Base-by-base conservation (phyloP, 2,888 invertebrate genomes). In the Andrena marginata region DNA sequence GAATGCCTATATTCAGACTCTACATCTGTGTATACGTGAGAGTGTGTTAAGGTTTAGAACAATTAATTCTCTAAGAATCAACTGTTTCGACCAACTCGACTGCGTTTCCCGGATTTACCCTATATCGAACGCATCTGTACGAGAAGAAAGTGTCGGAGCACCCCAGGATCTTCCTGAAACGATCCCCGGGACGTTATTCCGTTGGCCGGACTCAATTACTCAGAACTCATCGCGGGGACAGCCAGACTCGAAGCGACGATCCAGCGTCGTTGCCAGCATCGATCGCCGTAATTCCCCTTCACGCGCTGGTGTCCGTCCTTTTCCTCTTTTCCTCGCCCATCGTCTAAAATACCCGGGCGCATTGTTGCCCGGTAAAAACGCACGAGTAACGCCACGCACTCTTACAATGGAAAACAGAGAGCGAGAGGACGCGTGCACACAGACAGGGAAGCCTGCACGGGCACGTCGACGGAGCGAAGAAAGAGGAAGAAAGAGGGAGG, bases 351-450 rank as follows among this genome's bases (percentile, higher is more conserved):
- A 77, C 65, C 81, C 78, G 68, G 23, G 42, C 64, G 42, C 72
- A 85, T 82, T 82, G 76, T 87, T 56, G 67, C 29, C 56, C 54
- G 77, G 77, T 82, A 81, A 81, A 85, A 80, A 84, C 68, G 67
- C 75, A 73, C 63, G 69, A 29, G 29, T 65, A 74, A 64, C 77
- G 81, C 71, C 60, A 77, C 74, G 68, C 74, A 80, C 74, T 56
- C 62, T 63, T 20, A 68, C 65, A 72, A 74, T 84, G 69, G 76
- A 2, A 62, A 62, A 63, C 68, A 65, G 68, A 73, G 42, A 64
- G 56, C 7, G 62, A 20, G 54, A n/a, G 33, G n/a, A n/a, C 54
- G 54, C 54, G 33, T 23, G 23, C 23, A 54, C 68, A 23, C 13
- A 31, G 29, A 26, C 5, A 62, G 42, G 5, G 42, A 16, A 42